Evolutionary conservation across 2,888 invertebrate species (phyloP), one percentile per base, ranked within the genome.

Genomic region (Lithophane leautieri): DNA sequence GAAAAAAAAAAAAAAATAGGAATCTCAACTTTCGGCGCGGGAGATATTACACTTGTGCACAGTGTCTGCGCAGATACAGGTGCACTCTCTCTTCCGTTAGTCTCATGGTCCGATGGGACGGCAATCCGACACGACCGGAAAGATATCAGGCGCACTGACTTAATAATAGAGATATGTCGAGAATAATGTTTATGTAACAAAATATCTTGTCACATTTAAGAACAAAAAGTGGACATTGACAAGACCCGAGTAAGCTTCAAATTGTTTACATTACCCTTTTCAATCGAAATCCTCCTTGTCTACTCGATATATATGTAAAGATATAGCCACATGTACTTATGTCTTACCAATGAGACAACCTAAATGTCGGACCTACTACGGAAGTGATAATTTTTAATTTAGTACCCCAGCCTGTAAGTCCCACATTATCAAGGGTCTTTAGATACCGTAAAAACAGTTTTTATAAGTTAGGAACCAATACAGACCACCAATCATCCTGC

Each of bases 201-300:
- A 76, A 83, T 73, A 79, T 77, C 62, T 76, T 72, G 73, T 83
- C 66, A 67, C 77, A 70, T 82, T 83, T 70, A 79, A 63, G 72
- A 75, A 87, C 80, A 86, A 89, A 89, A 90, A 85, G 83, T 84
- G 82, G 88, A 88, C 88, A 81, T 83, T 84, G 86, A 89, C 86
- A 89, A 85, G 86, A 88, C 86, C 83, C 65, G 82, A 83, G 82
- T 87, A 85, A 79, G 81, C 84, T 83, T 83, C 76, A 82, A 56
- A 84, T 83, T 90, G 85, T 90, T 90, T 88, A 86, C 87, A 87
- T 80, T 86, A 89, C 89, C 90, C 90, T 90, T 86, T 86, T 90
- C 89, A 90, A 87, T 85, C 70, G 85, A 84, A 89, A 85, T 83
- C 86, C 85, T 79, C 71, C 67, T 71, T 79, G 85, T 82, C 86